Evolutionary conservation across 37 sponge, comb jelly and placozoan species (phyloP).

Genomic region (Hexactinellida sp.): DNA sequence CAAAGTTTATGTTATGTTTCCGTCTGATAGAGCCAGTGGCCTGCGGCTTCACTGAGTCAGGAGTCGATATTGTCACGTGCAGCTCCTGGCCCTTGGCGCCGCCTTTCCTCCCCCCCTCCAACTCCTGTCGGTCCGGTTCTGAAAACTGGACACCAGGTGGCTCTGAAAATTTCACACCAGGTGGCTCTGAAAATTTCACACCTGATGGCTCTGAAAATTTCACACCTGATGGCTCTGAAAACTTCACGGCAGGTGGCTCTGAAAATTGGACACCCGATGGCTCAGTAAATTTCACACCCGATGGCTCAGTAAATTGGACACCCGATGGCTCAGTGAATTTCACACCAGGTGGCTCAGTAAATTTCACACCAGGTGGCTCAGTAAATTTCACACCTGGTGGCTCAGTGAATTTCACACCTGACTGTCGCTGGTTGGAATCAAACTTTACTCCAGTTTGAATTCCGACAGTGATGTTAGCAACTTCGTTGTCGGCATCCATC

Average conservation of each 20-base stretch:
- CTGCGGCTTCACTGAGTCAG: background rate
- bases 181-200: background rate
- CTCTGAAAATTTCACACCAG: background rate
- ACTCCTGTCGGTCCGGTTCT: background rate
- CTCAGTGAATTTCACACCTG: background rate
- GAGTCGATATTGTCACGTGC: background rate
- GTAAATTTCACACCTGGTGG: background rate
- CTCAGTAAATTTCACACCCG: background rate
- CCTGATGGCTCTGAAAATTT: background rate
- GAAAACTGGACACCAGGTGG: background rate
- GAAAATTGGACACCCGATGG: background rate
- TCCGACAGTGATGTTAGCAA: background rate
- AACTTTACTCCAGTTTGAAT: background rate
- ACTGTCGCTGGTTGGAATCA: background rate
- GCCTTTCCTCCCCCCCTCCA: background rate
- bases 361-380: background rate
- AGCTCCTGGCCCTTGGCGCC: background rate
- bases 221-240: background rate
- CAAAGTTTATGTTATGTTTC: background rate
- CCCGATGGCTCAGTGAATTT: background rate
- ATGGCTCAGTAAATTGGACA: background rate
- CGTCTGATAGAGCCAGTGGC: background rate
- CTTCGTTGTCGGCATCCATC: slow-evolving; percentile 10
- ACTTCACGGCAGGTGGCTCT: too few species aligned
- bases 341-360: background rate